Evolutionary conservation across 2,113 vertebrate species (phyloP).

Genomic region (Machaerirhynchus nigripectus): DNA sequence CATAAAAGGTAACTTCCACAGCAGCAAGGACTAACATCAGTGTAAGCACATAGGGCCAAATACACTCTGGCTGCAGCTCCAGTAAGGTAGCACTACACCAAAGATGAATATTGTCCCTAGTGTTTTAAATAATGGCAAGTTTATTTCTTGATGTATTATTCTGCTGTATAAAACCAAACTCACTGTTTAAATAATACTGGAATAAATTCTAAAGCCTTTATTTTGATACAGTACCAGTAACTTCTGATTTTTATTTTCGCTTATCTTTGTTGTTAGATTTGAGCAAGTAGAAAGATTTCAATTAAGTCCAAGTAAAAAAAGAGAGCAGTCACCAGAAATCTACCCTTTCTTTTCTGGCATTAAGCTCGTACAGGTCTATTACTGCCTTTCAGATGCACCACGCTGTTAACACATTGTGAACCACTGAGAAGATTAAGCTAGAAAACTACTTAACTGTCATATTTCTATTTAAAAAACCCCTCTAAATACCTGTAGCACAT

Average conservation of each 20-base stretch:
- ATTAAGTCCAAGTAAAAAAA: background rate
- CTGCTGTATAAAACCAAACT: background rate
- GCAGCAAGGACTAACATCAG: background rate
- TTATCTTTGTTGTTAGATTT: background rate
- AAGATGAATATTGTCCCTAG: background rate
- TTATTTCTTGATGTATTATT: conserved; percentile 24
- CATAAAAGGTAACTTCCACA: conserved; percentile 66
- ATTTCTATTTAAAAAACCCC: background rate
- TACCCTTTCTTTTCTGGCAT: background rate
- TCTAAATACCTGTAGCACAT: conserved; percentile 88
- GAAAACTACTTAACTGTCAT: background rate
- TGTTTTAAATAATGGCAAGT: conserved; percentile 31
- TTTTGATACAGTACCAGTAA: background rate
- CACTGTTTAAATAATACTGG: background rate
- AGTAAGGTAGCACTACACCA: background rate
- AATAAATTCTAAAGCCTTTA: background rate
- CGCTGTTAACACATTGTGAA: background rate
- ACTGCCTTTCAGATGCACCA: background rate
- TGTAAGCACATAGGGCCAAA: background rate
- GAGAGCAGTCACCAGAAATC: background rate
- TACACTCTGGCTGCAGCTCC: background rate
- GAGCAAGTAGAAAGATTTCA: background rate
- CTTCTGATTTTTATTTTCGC: background rate
- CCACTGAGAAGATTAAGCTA: background rate
- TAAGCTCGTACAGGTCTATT: background rate